phyloP scores from a whole-genome alignment of 2,888 invertebrate species.

The Laothoe populi region DNA sequence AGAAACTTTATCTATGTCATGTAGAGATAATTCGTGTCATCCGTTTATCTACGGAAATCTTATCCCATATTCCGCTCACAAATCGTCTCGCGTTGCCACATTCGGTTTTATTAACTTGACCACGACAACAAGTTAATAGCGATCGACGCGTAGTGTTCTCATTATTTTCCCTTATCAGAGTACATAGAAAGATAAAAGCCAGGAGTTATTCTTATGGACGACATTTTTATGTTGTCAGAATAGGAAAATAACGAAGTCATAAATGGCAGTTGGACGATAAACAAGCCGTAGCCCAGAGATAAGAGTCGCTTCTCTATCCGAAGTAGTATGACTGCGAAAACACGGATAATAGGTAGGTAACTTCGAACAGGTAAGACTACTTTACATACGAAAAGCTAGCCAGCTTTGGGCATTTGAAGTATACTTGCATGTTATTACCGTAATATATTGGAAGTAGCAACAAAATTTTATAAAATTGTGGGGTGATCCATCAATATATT shows the following conservation, averaged over 20 bases:
- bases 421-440: not conserved
- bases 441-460: no score
- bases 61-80: constrained; percentile 39
- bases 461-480: not conserved
- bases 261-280: constrained; percentile 78
- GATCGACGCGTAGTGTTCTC: constrained; percentile 71
- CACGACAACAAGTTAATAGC: constrained; percentile 73
- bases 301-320: constrained; percentile 60
- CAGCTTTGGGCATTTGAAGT: not conserved
- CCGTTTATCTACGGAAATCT: not conserved
- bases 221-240: constrained; percentile 81
- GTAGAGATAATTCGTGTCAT: not conserved
- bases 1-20: not conserved
- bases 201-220: constrained; percentile 74
- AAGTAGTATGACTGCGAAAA: constrained; percentile 60
- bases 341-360: constrained; percentile 48
- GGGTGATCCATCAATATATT: constrained; percentile 1
- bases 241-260: constrained; percentile 82
- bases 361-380: constrained; percentile 4
- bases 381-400: constrained; percentile 5
- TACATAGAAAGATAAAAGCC: constrained; percentile 72
- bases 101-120: constrained; percentile 58
- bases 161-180: constrained; percentile 79
- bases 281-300: constrained; percentile 75
- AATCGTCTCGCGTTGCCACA: constrained; percentile 40